Evolutionary conservation across 2,797 vertebrate genomes (phyloP).

Genomic region (Tolypeutes matacus): DNA sequence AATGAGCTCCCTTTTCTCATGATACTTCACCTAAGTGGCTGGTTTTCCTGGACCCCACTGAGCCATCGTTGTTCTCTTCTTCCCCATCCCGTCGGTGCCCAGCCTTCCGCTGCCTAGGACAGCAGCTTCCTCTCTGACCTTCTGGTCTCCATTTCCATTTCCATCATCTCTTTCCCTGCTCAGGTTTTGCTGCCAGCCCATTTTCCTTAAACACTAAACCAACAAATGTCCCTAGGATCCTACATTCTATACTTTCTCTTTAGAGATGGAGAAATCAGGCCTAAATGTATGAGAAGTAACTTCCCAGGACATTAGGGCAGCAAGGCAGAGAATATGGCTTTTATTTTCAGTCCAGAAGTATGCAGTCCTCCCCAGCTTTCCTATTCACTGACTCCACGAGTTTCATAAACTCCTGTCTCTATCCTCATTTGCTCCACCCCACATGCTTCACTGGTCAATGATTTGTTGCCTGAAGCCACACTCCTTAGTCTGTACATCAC

Average conservation of each 20-base stretch:
- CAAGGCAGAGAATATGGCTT: not conserved
- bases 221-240: not conserved
- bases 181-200: not conserved
- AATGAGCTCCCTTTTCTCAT: not conserved
- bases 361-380: not conserved
- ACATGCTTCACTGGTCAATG: fast-evolving
- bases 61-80: not conserved
- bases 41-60: not conserved
- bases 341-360: not conserved
- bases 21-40: not conserved
- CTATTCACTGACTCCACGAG: fast-evolving
- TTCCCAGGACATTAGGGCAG: not conserved
- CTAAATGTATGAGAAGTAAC: no score
- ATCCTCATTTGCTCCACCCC: not conserved
- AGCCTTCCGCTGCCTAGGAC: not conserved
- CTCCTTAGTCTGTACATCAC: not conserved
- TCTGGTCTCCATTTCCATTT: no score
- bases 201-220: not conserved
- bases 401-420: fast-evolving
- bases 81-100: no score
- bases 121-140: no score
- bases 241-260: not conserved
- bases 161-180: not conserved
- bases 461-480: not conserved
- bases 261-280: not conserved